Conservation (phyloP, 1,140 invertebrate species). For the Acyrthosiphon pisum region DNA sequence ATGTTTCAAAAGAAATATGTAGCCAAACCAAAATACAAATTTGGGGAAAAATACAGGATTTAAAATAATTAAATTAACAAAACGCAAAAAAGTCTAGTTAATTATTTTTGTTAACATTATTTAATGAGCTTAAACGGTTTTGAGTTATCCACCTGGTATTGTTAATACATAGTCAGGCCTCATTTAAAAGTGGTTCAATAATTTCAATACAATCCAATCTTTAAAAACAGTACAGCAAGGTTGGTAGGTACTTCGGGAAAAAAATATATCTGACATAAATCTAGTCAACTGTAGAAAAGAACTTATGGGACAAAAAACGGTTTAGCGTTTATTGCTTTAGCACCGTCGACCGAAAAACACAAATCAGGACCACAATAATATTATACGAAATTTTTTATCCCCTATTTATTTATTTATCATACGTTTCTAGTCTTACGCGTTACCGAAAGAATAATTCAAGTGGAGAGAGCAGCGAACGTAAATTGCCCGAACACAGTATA, state of each 20-base stretch:
- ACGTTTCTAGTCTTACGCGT: constrained; percentile 7
- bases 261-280: constrained; percentile 44
- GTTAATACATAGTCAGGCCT: not conserved
- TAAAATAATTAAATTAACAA: not conserved
- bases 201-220: not conserved
- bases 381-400: constrained; percentile 13
- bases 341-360: constrained; percentile 31
- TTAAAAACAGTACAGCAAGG: not conserved
- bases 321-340: constrained; percentile 53
- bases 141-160: not conserved
- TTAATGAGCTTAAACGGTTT: not conserved
- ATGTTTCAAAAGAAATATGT: not conserved
- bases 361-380: constrained; percentile 46
- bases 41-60: no score
- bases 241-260: not conserved
- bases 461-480: not conserved
- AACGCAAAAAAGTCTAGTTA: not conserved
- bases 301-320: constrained; percentile 35
- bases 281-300: constrained; percentile 21
- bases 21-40: not conserved
- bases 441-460: constrained; percentile 48
- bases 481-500: not conserved
- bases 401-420: constrained; percentile 45
- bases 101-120: not conserved
- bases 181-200: no score